phyloP scores from a whole-genome alignment of 2,797 vertebrate species.

The Coluber constrictor region DNA sequence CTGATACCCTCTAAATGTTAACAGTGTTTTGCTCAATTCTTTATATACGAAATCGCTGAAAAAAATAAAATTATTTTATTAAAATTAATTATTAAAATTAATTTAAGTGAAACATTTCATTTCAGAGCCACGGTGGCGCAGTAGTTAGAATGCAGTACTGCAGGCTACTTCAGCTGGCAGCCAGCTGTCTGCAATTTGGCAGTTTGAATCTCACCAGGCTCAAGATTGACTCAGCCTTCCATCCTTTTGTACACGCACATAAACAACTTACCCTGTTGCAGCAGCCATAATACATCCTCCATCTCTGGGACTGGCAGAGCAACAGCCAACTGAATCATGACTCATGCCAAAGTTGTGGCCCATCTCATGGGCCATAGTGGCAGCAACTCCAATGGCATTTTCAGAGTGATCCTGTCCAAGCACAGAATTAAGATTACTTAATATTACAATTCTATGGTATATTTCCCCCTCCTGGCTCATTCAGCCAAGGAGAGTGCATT shows the following conservation, averaged over 20 bases:
- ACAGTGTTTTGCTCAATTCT: neutral
- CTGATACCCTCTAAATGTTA: neutral
- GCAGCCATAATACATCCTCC: conserved; percentile 98
- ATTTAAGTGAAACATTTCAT: neutral
- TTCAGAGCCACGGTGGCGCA: neutral
- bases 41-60: neutral
- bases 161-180: no score
- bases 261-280: conserved; percentile 85
- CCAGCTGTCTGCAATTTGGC: neutral
- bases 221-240: neutral
- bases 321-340: conserved; percentile 86
- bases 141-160: neutral
- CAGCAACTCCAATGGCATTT: conserved; percentile 87
- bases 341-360: conserved; percentile 99
- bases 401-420: conserved; percentile 88
- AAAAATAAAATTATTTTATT: neutral
- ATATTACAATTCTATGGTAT: neutral
- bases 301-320: conserved; percentile 78
- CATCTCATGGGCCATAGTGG: conserved; percentile 96
- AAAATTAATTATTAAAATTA: no score
- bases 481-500: neutral
- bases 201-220: neutral
- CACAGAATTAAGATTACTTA: conserved; percentile 9
- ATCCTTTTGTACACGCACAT: neutral
- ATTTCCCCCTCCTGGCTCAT: neutral